Percentiles rank a stretch among this genome's conserved stretches.
phyloP scores from a whole-genome alignment of 2,797 vertebrate genomes.

The Urosaurus nigricauda region DNA sequence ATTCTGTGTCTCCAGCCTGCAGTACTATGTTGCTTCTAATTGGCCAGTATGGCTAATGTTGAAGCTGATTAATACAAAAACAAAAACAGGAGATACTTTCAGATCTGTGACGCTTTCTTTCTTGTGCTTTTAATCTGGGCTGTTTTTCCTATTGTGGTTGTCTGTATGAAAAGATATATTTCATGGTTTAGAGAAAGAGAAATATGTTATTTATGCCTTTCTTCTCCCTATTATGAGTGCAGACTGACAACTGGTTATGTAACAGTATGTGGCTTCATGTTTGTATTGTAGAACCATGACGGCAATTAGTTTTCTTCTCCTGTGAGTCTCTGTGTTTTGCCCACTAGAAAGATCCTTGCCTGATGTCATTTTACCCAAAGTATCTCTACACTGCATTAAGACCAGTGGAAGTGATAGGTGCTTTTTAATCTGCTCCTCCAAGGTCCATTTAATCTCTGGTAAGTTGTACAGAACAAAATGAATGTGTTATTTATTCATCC shows the following conservation, averaged over 20 bases:
- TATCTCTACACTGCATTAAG: slow-evolving; percentile 91
- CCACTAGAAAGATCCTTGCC: slow-evolving; percentile 82
- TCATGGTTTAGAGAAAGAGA: slow-evolving; percentile 18
- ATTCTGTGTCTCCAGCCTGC: not conserved
- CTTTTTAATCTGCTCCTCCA: slow-evolving; percentile 92
- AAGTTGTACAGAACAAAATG: slow-evolving; percentile 75
- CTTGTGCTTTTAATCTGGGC: slow-evolving; percentile 75
- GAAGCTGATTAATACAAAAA: slow-evolving; percentile 61
- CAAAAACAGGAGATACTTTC: slow-evolving; percentile 98
- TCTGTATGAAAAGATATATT: slow-evolving; percentile 56
- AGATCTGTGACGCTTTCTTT: slow-evolving; percentile 78
- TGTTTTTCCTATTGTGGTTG: slow-evolving; percentile 62
- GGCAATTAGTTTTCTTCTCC: slow-evolving; percentile 71
- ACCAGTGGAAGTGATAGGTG: slow-evolving; percentile 91
- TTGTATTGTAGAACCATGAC: not conserved
- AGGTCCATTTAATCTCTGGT: slow-evolving; percentile 92
- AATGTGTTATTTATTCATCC: no score
- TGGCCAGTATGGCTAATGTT: slow-evolving; percentile 44
- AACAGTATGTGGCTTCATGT: slow-evolving; percentile 26
- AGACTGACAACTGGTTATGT: slow-evolving; percentile 43
- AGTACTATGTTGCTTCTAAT: slow-evolving; percentile 30
- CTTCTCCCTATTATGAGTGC: slow-evolving; percentile 33
- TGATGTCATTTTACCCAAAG: slow-evolving; percentile 80
- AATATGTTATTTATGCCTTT: slow-evolving; percentile 36
- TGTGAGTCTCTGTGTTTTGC: slow-evolving; percentile 86